A percentile compares a stretch with the other conserved stretches of the same genome.
Evolutionary conservation across 1,140 invertebrate genomes (phyloP).

Genomic region (Argopecten irradians): DNA sequence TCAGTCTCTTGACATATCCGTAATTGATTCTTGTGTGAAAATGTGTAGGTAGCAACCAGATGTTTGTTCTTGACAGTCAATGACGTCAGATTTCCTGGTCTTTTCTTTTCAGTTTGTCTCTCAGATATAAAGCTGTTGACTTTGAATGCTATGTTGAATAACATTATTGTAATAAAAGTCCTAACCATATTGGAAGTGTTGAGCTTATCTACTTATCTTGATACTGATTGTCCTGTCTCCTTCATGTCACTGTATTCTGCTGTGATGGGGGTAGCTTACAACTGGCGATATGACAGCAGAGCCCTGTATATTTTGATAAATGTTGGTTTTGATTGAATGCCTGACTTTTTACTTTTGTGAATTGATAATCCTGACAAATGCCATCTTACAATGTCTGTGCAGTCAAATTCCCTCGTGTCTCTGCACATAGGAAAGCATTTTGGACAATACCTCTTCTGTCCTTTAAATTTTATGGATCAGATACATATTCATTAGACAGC

Average conservation of each 20-base stretch:
- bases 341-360: background rate
- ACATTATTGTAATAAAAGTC: background rate
- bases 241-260: background rate
- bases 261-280: background rate
- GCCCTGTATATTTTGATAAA: background rate
- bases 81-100: conserved; percentile 3
- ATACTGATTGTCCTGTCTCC: background rate
- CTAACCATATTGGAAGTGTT: background rate
- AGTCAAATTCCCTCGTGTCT: background rate
- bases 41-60: background rate
- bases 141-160: background rate
- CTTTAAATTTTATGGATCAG: background rate
- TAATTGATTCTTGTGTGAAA: conserved; percentile 23
- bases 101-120: background rate
- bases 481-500: background rate
- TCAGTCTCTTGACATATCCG: background rate
- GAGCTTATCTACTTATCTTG: background rate
- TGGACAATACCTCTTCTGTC: background rate
- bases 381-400: background rate
- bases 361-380: background rate
- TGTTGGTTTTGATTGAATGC: background rate
- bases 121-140: background rate
- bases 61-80: background rate
- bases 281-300: background rate
- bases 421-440: background rate